Evolutionary conservation across 2,113 vertebrate species (phyloP).

Genomic region (Antechinus stuartii): DNA sequence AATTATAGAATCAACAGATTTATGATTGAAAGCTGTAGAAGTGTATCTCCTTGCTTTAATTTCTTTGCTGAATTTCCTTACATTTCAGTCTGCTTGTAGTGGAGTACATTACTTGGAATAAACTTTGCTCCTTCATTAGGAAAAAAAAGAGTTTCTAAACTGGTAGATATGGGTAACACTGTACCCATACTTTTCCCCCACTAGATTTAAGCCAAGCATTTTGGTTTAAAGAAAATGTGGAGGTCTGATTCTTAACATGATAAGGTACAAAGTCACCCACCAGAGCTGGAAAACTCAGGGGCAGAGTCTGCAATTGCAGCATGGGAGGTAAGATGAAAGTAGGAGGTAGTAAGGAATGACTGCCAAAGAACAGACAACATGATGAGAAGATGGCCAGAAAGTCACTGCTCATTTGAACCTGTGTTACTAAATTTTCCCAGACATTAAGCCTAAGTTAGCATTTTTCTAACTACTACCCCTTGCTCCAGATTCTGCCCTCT

Average conservation of each 20-base stretch:
- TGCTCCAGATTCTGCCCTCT: neutral
- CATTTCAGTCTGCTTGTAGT: too few species aligned
- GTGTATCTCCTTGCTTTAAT: too few species aligned
- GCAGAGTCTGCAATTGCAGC: neutral
- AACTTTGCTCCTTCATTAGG: too few species aligned
- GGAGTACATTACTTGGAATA: too few species aligned
- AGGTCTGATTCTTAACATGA: neutral
- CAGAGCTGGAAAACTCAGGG: neutral
- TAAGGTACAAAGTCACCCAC: neutral
- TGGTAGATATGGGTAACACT: neutral
- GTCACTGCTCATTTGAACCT: neutral
- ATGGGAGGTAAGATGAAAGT: neutral
- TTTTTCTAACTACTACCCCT: neutral
- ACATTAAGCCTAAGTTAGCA: neutral
- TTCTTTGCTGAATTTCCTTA: too few species aligned
- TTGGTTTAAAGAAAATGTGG: neutral
- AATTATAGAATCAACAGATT: too few species aligned
- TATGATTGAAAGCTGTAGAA: too few species aligned
- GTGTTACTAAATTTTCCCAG: neutral
- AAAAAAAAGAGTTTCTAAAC: neutral
- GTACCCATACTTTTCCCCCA: neutral
- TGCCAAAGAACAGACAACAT: neutral
- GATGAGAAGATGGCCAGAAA: neutral
- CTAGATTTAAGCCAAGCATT: neutral
- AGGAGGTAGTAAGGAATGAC: neutral